Evolutionary conservation across 2,797 vertebrate genomes (phyloP), one percentile per base, ranked within the genome.

Genomic region (Eulemur albifrons): DNA sequence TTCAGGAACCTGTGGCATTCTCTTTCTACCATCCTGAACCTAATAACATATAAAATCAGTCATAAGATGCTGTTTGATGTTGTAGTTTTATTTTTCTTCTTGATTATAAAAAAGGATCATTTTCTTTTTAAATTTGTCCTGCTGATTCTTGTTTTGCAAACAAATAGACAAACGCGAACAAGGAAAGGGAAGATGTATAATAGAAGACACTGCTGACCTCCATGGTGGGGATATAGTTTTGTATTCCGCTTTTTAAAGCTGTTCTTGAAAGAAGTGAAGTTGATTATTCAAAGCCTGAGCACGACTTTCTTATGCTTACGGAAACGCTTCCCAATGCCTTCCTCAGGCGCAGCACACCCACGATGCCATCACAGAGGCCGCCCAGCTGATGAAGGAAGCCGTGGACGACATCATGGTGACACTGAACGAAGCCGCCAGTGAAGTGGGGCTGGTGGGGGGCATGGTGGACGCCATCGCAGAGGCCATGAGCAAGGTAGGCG

Each of bases 401-500:
- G 99, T 99, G 67, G 99, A 99, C 20, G 99, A 99, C 98, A 99
- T 99, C 96, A 99, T 99, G 99, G 99, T 99, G 98, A 99, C 99
- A 0, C 97, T 99, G 97, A 99, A 99, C 0, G 99, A 99, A 98
- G 99, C 99, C 0, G 99, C 99, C 76, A 99, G 99, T 5, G 99
- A 99, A 97, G 99, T 99, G 7, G 99, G 99, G 69, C 99, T 99
- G 99, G 99, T 99, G 27, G 99, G 99, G 11, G 99, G 99, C 77
- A 99, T 99, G 99, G 99, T 99, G 83, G 99, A 99, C 65, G 99
- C 99, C 2, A 99, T 99, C 6, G 99, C 99, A 18, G 99, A 99
- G 95, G 99, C 99, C 89, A 99, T 99, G 99, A 99, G 99, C 98
- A 99, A 99, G 99, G 99, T 99, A 96, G 99, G 99, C 88, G 2